A percentile compares a stretch with the other conserved stretches of the same genome.
These are phyloP conservation scores for Ptilonorhynchus violaceus DNA, from an alignment of 2,113 vertebrate species.

Conservation along the genomic window DNA sequence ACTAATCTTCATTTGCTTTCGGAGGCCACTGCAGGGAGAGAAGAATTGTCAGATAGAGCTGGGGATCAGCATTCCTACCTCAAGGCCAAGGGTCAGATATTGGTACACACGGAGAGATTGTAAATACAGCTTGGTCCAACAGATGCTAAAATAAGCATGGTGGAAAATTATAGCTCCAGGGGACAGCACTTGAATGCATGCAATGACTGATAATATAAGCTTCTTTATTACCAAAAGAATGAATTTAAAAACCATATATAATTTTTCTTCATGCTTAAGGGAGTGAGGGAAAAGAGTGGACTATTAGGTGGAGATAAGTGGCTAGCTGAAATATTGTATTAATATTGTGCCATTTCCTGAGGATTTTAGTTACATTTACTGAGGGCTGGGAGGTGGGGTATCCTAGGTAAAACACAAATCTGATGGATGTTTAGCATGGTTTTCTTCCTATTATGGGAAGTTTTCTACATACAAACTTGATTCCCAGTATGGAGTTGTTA, in stretches of 20 bases:
- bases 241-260: constrained; percentile 48
- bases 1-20: constrained; percentile 44
- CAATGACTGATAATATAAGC: constrained; percentile 49
- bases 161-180: constrained; percentile 3
- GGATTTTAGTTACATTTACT: background rate
- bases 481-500: background rate
- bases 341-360: background rate
- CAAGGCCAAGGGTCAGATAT: constrained; percentile 37
- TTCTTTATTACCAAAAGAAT: constrained; percentile 51
- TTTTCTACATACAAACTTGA: background rate
- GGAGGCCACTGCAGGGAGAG: constrained; percentile 43
- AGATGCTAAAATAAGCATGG: constrained; percentile 7
- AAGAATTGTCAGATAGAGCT: constrained; percentile 3
- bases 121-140: background rate
- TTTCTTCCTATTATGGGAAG: background rate
- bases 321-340: background rate
- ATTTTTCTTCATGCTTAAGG: constrained; percentile 35
- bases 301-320: constrained; percentile 21
- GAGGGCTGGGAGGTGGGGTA: background rate
- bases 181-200: constrained; percentile 6
- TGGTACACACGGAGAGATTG: background rate
- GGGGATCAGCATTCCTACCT: constrained; percentile 8
- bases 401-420: background rate
- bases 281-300: background rate
- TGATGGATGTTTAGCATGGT: background rate